Conservation (phyloP, 1,140 invertebrate genomes). For the Tetramorium parvispinum region DNA sequence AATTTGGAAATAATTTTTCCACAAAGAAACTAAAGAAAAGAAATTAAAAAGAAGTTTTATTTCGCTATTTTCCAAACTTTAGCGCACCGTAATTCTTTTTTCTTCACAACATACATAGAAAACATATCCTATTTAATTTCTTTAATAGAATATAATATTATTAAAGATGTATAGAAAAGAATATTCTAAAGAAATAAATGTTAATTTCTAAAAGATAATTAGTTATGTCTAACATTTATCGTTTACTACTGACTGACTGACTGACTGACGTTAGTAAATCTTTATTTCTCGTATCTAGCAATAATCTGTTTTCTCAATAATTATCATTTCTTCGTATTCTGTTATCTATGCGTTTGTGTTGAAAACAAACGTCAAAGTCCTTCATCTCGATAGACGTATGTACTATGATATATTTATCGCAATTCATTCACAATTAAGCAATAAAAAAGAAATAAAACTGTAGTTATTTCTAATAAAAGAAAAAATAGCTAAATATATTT, state of each 20-base stretch:
- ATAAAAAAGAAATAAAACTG: background rate
- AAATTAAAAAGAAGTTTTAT: background rate
- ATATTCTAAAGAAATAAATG: background rate
- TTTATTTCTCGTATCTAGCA: background rate
- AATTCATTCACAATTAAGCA: background rate
- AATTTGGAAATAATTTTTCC: background rate
- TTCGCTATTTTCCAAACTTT: background rate
- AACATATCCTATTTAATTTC: background rate
- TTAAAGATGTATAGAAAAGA: background rate
- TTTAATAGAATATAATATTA: background rate
- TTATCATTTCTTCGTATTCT: constrained; percentile 26
- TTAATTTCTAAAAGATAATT: background rate
- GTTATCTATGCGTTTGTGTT: constrained; percentile 5
- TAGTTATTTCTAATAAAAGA: background rate
- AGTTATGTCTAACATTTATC: background rate
- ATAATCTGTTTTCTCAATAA: constrained; percentile 26
- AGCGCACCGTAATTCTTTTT: background rate
- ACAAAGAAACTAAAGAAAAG: background rate
- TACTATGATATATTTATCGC: background rate
- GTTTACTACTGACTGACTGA: background rate
- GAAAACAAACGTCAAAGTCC: constrained; percentile 8
- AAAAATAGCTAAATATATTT: background rate
- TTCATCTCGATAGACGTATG: background rate
- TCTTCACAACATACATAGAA: background rate
- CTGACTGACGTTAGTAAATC: background rate